phyloP scores from a whole-genome alignment of 2,113 vertebrate genomes.

The Malurus cyaneus region DNA sequence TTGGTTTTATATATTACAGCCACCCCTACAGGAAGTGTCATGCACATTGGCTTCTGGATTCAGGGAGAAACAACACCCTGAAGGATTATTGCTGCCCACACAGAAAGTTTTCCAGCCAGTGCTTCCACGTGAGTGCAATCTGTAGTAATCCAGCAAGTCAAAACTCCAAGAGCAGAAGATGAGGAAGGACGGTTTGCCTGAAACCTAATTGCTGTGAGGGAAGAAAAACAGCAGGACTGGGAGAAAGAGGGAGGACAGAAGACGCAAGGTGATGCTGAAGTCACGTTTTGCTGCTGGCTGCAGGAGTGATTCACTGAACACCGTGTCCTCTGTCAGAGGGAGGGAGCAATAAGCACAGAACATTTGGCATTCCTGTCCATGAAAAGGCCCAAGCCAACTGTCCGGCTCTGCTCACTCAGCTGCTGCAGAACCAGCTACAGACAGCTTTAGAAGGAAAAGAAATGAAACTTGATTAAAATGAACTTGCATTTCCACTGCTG shows the following conservation, averaged over 20 bases:
- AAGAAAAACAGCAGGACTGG: not conserved
- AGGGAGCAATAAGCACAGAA: not conserved
- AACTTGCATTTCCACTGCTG: not conserved
- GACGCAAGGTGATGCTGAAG: not conserved
- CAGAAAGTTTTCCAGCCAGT: not conserved
- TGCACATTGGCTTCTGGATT: not conserved
- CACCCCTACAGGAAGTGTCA: not conserved
- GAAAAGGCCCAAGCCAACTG: not conserved
- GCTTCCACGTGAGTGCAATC: not conserved
- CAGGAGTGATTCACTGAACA: not conserved
- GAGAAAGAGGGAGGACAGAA: not conserved
- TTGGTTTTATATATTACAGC: not conserved
- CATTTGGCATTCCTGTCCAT: not conserved
- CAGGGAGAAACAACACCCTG: not conserved
- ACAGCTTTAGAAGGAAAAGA: not conserved
- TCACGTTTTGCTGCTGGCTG: not conserved
- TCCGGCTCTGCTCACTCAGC: not conserved
- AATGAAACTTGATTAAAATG: not conserved
- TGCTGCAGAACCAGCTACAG: not conserved
- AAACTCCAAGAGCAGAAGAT: not conserved
- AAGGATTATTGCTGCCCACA: not conserved
- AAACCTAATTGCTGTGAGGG: not conserved
- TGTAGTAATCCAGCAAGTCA: not conserved
- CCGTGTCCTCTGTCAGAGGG: not conserved
- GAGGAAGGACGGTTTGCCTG: not conserved